Base-by-base conservation (phyloP, 30 jellyfish, hydroid and myxozoan species). In the Mastigias papua region DNA sequence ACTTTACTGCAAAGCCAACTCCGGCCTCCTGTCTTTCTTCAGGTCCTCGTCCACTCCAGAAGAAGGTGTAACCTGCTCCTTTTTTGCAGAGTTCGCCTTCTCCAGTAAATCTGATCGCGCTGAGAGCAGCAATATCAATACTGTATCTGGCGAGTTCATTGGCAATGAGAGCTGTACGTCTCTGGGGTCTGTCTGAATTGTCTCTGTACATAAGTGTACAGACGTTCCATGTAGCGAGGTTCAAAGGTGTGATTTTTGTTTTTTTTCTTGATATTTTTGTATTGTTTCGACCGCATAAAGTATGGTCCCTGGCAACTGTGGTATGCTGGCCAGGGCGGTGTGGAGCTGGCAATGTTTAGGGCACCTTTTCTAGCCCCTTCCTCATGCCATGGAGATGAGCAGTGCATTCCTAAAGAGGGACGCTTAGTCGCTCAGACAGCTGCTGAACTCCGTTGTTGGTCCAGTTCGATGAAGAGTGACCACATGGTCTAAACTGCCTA, bases 1-100 rank as follows among this genome's bases (percentile, higher is more conserved):
- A 8, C 82, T 74, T 86, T 28, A 86, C 62, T 35, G 94, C 94
- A 48, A 82, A 46, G n/a, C 89, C 92, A 19, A 82, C 92, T 23
- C 92, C 90, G 4, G 27, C 7, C 7, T 17, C 30, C 19, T 23
- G 23, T 3, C 7, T 17, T 23, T 57, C 69, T 3, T 19, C 23
- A 23, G 23, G 8, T 10, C 23, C 17, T 23, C 30, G 4, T 57
- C 69, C 30, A 17, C 26, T 57, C 69, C 26, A 57, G 69, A 10
- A 57, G 30, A 57, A 17, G 8, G 69, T 57, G 69, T 57, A 57
- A 5, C 30, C 69, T 3, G 69, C 69, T 20, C 30, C 69, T 3
- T 8, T 23, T 19, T 57, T 23, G 8, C 30, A 11, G 49, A 57
- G 25, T 2, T 50, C 11, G 13, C 77, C 75, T 21, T 63, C 85